Percentiles rank a stretch among this genome's conserved stretches.
Evolutionary conservation across 2,113 vertebrate genomes (phyloP).

Genomic region (Polyodon spathula): DNA sequence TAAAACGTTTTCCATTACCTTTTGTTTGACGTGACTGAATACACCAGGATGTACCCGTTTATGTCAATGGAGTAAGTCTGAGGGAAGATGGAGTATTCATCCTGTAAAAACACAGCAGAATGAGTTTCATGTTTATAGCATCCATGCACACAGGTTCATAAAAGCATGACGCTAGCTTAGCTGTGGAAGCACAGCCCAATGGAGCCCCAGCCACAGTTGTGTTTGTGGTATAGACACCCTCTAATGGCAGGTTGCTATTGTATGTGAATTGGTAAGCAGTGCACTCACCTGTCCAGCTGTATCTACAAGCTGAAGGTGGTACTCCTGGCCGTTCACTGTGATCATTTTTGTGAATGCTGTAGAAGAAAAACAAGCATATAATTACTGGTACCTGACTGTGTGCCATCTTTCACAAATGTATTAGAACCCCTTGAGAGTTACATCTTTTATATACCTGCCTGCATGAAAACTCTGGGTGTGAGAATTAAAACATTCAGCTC

Average conservation of each 20-base stretch:
- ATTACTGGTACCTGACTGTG: too few species aligned
- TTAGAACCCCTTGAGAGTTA: too few species aligned
- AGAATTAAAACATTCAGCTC: too few species aligned
- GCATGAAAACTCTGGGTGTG: too few species aligned
- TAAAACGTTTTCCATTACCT: conserved; percentile 56
- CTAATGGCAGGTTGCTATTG: background rate
- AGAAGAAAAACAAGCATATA: conserved; percentile 25
- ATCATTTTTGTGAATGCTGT: conserved; percentile 96
- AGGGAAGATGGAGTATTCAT: conserved; percentile 98
- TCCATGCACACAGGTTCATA: background rate
- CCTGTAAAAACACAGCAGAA: conserved; percentile 52
- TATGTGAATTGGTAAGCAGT: background rate
- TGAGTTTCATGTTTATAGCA: background rate
- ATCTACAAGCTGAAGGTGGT: conserved; percentile 95
- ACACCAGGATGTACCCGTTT: conserved; percentile 98
- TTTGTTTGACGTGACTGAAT: conserved; percentile 98
- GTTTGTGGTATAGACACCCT: too few species aligned
- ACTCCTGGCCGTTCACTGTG: conserved; percentile 96
- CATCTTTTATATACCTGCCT: too few species aligned
- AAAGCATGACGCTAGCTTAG: too few species aligned
- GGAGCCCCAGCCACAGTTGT: too few species aligned
- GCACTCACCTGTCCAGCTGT: conserved; percentile 87
- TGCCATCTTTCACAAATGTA: too few species aligned
- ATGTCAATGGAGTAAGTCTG: conserved; percentile 99
- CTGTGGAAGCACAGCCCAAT: too few species aligned